phyloP scores from a whole-genome alignment of 2,113 vertebrate genomes.

The Crotophaga sulcirostris region DNA sequence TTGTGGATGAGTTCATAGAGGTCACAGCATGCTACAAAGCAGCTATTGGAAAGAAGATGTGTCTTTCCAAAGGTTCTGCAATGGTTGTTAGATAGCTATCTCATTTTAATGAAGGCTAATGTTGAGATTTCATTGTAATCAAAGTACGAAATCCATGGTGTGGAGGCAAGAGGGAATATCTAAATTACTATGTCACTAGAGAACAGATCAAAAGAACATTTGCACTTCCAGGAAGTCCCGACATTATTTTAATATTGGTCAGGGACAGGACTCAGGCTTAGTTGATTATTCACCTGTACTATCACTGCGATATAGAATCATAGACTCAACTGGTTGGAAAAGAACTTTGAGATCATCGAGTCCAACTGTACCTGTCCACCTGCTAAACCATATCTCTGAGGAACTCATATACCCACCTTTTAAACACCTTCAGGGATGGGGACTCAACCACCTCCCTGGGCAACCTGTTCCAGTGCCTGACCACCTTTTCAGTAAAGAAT shows the following conservation, averaged over 20 bases:
- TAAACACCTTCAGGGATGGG: too few species aligned
- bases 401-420: too few species aligned
- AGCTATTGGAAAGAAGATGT: neutral
- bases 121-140: neutral
- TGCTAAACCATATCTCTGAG: too few species aligned
- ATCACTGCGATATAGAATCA: neutral
- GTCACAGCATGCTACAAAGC: neutral
- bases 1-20: neutral
- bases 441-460: too few species aligned
- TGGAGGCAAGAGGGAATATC: neutral
- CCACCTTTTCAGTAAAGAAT: too few species aligned
- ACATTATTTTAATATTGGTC: neutral
- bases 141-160: neutral
- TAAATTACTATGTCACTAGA: neutral
- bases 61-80: neutral
- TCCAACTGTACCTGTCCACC: too few species aligned
- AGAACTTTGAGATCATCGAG: too few species aligned
- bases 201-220: neutral
- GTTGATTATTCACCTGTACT: neutral
- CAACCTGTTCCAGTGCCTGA: too few species aligned
- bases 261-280: neutral
- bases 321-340: too few species aligned
- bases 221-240: neutral
- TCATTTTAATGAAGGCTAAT: neutral
- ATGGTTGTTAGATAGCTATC: neutral